Base-by-base conservation (phyloP, 1,140 invertebrate genomes). In the Hypsibius dujardini region DNA sequence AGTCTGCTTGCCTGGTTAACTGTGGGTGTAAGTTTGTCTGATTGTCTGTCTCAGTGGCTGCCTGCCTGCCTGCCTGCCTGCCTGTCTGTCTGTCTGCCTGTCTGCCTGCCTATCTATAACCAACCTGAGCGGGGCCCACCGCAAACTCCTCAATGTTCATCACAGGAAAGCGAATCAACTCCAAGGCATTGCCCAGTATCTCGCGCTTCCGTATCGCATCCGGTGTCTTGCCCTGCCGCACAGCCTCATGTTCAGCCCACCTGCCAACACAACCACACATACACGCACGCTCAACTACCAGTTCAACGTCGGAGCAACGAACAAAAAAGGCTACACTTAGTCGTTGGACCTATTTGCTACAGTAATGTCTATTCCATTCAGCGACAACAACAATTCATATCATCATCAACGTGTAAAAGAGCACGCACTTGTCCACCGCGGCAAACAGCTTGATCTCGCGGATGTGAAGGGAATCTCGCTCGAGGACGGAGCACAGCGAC, bases 121-220 rank as follows among this genome's bases (percentile, higher is more conserved):
- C 28, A 15, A 67, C 62, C 75, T 87, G 86, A 2, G 88, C 90
- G 7, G 88, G 85, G 2, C 87, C 86, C 75, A 85, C 83, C 0
- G 90, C 89, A 80, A 92, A 92, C 78, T 92, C 90, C 77, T 90
- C 87, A 1, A 90, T 85, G 1, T 86, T 87, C 89, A 93, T 92
- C 1, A 91, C 79, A 1, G 90, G 89, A 79, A 90, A 93, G 46
- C 90, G 81, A 73, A 93, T 86, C 1, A 90, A 81, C 50, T 84
- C 82, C 60, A 92, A 81, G 15, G 87, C 85, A 70, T 82, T 76
- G 0, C 86, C 86, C 0, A 91, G 78, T 1, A 89, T 85, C 70
- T 80, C 77, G 73, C 88, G 79, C 75, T 88, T 85, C 79, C 90
- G 89, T 72, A 85, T 85, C 0, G 86, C 82, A n/a, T 84, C 87